Base-by-base conservation (phyloP, 1,140 invertebrate species). In the Drosophila gunungcola region DNA sequence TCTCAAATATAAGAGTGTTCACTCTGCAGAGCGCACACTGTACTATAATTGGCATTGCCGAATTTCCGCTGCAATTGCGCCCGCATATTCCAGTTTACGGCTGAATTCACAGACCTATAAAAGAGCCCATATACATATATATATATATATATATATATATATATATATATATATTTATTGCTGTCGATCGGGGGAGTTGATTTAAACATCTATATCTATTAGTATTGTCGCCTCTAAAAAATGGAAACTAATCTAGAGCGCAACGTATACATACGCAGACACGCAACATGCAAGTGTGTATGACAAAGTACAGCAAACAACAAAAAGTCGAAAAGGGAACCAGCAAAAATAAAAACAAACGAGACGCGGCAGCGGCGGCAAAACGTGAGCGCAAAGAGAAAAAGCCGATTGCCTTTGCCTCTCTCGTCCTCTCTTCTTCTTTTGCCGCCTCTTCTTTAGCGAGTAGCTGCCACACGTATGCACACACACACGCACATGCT, bases 261-360 rank as follows among this genome's bases (percentile, higher is more conserved):
- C 64, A 77, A 77, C 70, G 65, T 80, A 76, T 16, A 38, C 49
- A 78, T 38, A 55, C 53, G 60, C 27, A 38, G 48, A 38, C 21
- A 43, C 32, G 13, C 16, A 36, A 43, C 16, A 54, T 57, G 45
- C 60, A 75, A 65, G 68, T 68, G 52, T 54, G 69, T 81, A 72
- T 79, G 78, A 67, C 61, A 89, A 89, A 89, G 84, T 89, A 89
- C 84, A 89, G 84, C 84, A 89, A 89, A 89, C 85, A 89, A 86
- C 82, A 89, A 89, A 86, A 89, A 86, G 82, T 86, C 82, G 56
- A 86, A 82, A 86, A 86, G 65, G 74, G 78, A 89, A 88, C 67
- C 77, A 80, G 80, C 38, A 88, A 89, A 90, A 89, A 89, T 88
- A 89, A 89, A 89, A 89, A 89, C 83, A 80, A 89, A 89, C 84